Evolutionary conservation across 2,113 vertebrate genomes (phyloP), one percentile per base, ranked within the genome.

Genomic region (Corythaeola cristata): DNA sequence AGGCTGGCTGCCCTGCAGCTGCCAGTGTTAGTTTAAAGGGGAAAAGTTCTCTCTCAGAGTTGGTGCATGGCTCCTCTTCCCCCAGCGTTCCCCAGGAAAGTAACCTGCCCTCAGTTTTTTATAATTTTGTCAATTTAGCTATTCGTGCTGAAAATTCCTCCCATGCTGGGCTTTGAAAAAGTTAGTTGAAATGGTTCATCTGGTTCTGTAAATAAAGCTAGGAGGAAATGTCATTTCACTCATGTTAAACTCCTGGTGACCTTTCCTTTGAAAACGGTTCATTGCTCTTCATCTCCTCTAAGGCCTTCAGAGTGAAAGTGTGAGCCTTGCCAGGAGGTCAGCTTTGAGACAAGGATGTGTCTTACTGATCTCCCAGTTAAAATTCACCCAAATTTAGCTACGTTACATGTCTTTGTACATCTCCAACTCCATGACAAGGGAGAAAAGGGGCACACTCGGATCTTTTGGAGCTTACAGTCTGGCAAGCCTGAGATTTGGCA

Each of bases 131-230:
- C 71, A 47, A 17, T 91, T 88, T 92, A 89, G 69, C 63, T 92
- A 35, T 88, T 79, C 1, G 3, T 69, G 76, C 88, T 96, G 93
- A 92, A 94, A 84, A 44, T 44, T 44, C 19, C 93, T 89, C 79
- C 68, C 83, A 68, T 84, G 64, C 60, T 93, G 83, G 68, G 85
- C 81, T 94, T 91, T 91, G 92, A 93, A 96, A 93, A 95, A 53
- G 64, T 90, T 77, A 89, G 79, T 75, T 92, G 92, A 93, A 96
- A 95, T 92, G 85, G 79, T 93, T 95, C 92, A 87, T 86, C 83
- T 96, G 90, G 73, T 81, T 97, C 92, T 86, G 79, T 86, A 96
- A 96, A 94, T 81, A 94, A 93, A 95, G 78, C 80, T 84, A 53
- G 60, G 69, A 90, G 83, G 72, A 92, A 95, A 96, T 84, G 73